Evolutionary conservation across 1,140 invertebrate genomes (phyloP), one percentile per base, ranked within the genome.

Genomic region (Neodiprion virginianus): DNA sequence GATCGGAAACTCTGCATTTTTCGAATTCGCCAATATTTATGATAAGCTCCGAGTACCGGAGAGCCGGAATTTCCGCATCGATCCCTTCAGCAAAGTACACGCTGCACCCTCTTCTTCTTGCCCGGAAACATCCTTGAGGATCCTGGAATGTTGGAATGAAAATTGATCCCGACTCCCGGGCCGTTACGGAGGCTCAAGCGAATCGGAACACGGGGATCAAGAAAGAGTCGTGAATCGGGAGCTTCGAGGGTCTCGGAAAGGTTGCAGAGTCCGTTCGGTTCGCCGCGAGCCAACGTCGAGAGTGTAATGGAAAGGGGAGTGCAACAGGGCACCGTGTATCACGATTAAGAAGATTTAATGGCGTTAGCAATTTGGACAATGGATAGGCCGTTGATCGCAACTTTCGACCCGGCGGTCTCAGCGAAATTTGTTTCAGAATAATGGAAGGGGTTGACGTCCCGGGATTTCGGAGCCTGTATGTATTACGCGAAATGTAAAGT

Each of bases 311-410:
- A 8, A 61, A 61, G 28, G 28, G 28, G 28, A 40, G 28, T 40
- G 28, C 53, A 17, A 8, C 53, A 14, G 53, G 53, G 53, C 53
- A 61, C n/a, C 53, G 53, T 61, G 53, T 61, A 61, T 61, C 53
- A 61, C 53, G 53, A 61, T 61, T 61, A 61, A 61, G 53, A 61
- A 61, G 53, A 61, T 61, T 61, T 61, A 61, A 61, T 61, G 53
- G 53, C 53, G 53, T 61, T 61, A 5, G 53, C 53, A 61, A 61
- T 61, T 61, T 61, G 53, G 53, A 61, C 53, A 61, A 61, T 61
- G 53, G 53, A 61, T 61, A 5, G 28, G 28, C 28, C 28, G 53
- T 61, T 61, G 53, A 14, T 14, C 53, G 53, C n/a, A 8, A 61
- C 11, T 7, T 61, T 61, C 53, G 53, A 61, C 53, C 8, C 53